phyloP scores from a whole-genome alignment of 2,113 vertebrate species.

The Plecotus auritus region DNA sequence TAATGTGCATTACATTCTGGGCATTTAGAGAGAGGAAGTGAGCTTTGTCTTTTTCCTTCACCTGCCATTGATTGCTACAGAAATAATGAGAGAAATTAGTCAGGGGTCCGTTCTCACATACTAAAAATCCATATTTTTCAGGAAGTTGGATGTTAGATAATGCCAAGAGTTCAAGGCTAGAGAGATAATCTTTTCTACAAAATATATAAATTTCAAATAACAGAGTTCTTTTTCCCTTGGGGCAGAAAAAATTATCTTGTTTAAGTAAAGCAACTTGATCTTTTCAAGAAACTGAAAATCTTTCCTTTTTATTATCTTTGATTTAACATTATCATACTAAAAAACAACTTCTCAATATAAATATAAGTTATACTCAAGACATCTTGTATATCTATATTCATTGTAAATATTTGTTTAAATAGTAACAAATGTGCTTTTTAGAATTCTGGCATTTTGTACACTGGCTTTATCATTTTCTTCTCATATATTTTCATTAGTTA shows the following conservation, averaged over 20 bases:
- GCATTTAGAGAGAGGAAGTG: neutral
- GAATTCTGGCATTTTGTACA: neutral
- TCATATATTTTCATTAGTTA: neutral
- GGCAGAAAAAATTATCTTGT: neutral
- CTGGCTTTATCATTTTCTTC: neutral
- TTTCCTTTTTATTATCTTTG: neutral
- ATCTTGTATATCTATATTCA: neutral
- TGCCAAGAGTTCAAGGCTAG: neutral
- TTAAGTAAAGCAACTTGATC: neutral
- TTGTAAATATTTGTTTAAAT: neutral
- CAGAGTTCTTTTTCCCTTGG: neutral
- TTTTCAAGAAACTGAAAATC: neutral
- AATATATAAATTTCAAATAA: neutral
- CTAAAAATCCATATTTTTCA: neutral
- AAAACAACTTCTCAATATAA: neutral
- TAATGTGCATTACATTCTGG: neutral
- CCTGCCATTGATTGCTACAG: neutral
- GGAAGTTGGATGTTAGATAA: neutral
- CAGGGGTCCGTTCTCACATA: neutral
- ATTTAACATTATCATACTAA: neutral
- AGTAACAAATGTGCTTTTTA: slow-evolving; percentile 12
- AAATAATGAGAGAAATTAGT: neutral
- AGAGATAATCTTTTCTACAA: neutral
- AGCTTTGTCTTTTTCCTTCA: neutral
- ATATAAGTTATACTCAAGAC: neutral